These are phyloP conservation scores for Centropristis striata DNA, from an alignment of 2,113 vertebrate species.

Conservation along the genomic window DNA sequence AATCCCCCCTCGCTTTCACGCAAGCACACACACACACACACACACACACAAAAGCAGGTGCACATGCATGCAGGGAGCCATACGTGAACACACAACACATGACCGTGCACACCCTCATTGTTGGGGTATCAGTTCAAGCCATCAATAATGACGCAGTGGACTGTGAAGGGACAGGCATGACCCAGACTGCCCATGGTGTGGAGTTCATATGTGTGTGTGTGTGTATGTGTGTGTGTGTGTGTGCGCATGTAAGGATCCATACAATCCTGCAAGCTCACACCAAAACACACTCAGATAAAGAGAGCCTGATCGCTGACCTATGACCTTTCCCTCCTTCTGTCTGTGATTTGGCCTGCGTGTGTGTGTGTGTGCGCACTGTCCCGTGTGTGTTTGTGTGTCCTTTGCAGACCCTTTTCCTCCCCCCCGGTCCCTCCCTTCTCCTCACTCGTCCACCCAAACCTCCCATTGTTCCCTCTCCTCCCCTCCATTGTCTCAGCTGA, in stretches of 20 bases:
- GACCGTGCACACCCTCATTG: slow-evolving; percentile 69
- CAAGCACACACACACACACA: slow-evolving; percentile 10
- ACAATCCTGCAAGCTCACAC: slow-evolving; percentile 44
- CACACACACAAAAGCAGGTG: slow-evolving; percentile 12
- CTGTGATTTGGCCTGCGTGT: slow-evolving; percentile 55
- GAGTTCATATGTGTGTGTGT: slow-evolving; percentile 22
- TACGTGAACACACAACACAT: slow-evolving; percentile 24
- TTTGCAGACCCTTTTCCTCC: slow-evolving; percentile 34
- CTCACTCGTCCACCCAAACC: slow-evolving; percentile 60
- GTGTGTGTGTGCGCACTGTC: neutral
- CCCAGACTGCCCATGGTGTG: slow-evolving; percentile 75
- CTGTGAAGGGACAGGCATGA: slow-evolving; percentile 85
- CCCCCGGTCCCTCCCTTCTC: slow-evolving; percentile 51
- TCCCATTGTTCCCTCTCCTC: slow-evolving; percentile 73
- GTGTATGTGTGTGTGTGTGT: slow-evolving; percentile 9
- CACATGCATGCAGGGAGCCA: neutral
- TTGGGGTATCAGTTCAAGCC: slow-evolving; percentile 85
- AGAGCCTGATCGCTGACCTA: slow-evolving; percentile 74
- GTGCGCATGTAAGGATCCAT: slow-evolving; percentile 12
- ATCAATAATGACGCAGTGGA: slow-evolving; percentile 85
- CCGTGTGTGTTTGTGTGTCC: slow-evolving; percentile 19
- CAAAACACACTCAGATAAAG: slow-evolving; percentile 56
- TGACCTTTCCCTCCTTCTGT: slow-evolving; percentile 77
- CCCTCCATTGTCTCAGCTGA: slow-evolving; percentile 80
- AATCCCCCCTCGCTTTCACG: slow-evolving; percentile 2